Evolutionary conservation across 2,797 vertebrate genomes (phyloP), one percentile per base, ranked within the genome.

Genomic region (Melanotaenia boesemani): DNA sequence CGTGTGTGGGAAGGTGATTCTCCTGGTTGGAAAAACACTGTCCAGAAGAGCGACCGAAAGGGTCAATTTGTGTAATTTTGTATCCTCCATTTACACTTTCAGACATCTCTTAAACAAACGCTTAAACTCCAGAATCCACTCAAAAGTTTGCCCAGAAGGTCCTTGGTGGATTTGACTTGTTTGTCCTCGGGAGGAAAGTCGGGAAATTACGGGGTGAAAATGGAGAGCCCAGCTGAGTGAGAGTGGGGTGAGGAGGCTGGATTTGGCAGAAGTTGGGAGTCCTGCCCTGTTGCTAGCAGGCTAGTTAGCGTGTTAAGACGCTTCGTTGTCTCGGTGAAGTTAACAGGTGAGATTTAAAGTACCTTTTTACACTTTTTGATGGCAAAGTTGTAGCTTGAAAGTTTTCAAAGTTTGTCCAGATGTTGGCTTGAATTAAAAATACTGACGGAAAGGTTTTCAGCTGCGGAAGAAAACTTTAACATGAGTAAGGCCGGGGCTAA

Each of bases 241-340:
- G 88, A 93, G 92, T 92, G 94, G 89, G 90, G 88, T 92, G 94
- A 93, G 92, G 93, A 93, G 92, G 91, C 90, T 91, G 93, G 92
- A 34, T 89, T 89, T 93, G 88, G 90, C 89, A 50, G 64, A 46
- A 86, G 73, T 55, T 70, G 74, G 60, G 74, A 90, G 91, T 93
- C 88, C 92, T 87, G 91, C 90, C 89, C 89, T 89, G 80, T 71
- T 85, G 80, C 90, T 92, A 92, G 78, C 82, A 54, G 63, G 84
- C 86, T 86, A 83, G 83, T 74, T 91, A 90, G 90, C 89, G 65
- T 74, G 70, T 79, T 73, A 1, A 63, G 13, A 76, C 67, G 36
- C 78, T 79, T 15, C 72, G 79, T 72, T 73, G 0, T 58, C 22
- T 62, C 44, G 50, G 79, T 72, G 36, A 67, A 86, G 71, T 79